Conservation (phyloP, 2,888 invertebrate genomes). For the Morinoia aosen region DNA sequence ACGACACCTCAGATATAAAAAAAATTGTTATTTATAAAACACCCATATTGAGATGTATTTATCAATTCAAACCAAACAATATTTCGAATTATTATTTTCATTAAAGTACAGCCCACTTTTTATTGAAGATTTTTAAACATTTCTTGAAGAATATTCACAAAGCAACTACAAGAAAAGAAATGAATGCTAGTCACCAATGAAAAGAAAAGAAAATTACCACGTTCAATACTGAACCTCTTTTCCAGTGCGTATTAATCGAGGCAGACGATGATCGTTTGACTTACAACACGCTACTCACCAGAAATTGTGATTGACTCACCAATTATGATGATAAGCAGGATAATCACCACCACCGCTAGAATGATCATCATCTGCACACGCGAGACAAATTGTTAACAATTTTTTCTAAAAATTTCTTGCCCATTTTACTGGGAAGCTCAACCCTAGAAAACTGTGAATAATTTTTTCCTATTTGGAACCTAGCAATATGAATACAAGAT, state of each 20-base stretch:
- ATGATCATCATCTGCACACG: slow-evolving; percentile 86
- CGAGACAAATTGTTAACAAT: background rate
- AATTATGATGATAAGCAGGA: slow-evolving; percentile 86
- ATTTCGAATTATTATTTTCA: background rate
- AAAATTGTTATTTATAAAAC: too few relatives aligned
- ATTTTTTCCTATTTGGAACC: too few relatives aligned
- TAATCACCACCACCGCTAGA: slow-evolving; percentile 86
- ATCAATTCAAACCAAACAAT: background rate
- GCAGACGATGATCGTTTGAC: background rate
- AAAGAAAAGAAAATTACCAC: background rate
- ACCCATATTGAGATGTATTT: too few relatives aligned
- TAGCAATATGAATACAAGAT: too few relatives aligned
- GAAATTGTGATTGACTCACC: slow-evolving; percentile 76
- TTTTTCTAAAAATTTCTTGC: background rate
- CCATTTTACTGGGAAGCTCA: background rate
- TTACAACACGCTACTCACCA: background rate
- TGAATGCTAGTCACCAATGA: background rate
- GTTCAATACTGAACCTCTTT: background rate
- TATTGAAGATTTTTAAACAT: background rate
- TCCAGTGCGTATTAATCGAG: background rate
- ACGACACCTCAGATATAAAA: too few relatives aligned
- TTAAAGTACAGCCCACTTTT: background rate
- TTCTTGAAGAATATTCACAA: background rate
- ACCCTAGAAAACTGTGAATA: too few relatives aligned
- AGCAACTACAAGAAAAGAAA: background rate